phyloP scores from a whole-genome alignment of 2,797 vertebrate species.

The Florisuga fusca region DNA sequence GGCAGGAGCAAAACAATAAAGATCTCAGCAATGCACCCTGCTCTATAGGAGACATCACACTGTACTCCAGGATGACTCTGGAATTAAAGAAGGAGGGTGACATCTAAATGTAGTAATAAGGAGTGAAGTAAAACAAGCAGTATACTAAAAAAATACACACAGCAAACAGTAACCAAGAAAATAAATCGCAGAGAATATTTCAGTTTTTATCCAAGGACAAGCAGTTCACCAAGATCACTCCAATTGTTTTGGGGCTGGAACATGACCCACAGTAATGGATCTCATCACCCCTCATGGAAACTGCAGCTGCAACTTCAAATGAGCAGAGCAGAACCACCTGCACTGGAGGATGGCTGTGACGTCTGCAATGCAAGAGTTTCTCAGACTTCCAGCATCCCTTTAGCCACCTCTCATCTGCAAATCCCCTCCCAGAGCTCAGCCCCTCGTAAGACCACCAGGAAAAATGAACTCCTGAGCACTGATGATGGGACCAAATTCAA shows the following conservation, averaged over 20 bases:
- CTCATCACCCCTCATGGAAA: neutral
- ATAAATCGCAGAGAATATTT: neutral
- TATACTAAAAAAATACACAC: neutral
- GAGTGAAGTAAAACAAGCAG: neutral
- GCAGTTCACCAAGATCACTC: neutral
- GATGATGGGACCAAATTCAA: fast-evolving
- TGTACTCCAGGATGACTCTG: neutral
- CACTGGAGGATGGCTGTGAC: neutral
- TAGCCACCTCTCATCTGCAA: neutral
- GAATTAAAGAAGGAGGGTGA: neutral
- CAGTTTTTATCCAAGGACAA: neutral
- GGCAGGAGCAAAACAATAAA: neutral
- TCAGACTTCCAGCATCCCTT: neutral
- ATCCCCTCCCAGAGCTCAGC: neutral
- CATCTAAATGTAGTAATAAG: neutral
- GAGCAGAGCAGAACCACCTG: neutral
- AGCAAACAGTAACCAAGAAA: neutral
- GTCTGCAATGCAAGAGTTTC: neutral
- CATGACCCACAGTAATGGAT: neutral
- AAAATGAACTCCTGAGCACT: neutral
- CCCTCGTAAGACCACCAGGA: neutral
- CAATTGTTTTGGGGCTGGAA: neutral
- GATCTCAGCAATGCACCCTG: neutral
- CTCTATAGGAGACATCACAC: neutral
- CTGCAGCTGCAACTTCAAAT: neutral